These are phyloP conservation scores for Bombus turneri DNA, from an alignment of 1,140 invertebrate species.

Conservation along the genomic window DNA sequence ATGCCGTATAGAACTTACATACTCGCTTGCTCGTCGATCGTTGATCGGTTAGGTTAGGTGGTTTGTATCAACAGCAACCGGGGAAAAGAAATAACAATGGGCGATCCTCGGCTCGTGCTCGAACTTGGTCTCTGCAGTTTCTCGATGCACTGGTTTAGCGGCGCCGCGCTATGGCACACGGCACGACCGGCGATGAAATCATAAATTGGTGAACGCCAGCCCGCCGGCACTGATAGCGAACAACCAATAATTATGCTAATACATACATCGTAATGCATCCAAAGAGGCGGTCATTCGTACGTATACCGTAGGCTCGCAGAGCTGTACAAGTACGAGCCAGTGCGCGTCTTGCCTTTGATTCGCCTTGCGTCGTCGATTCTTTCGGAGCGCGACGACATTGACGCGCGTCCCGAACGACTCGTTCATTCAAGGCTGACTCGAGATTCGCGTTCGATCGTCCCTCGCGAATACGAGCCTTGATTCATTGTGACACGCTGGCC, in stretches of 20 bases:
- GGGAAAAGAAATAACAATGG: slow-evolving; percentile 59
- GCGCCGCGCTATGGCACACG: slow-evolving; percentile 56
- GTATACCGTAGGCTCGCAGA: slow-evolving; percentile 47
- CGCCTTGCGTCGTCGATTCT: slow-evolving; percentile 26
- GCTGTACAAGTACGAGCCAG: neutral
- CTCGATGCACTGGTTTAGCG: slow-evolving; percentile 48
- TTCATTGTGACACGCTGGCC: slow-evolving; percentile 26
- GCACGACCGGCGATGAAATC: slow-evolving; percentile 78
- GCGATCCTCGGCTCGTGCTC: slow-evolving; percentile 45
- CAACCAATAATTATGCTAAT: slow-evolving; percentile 81
- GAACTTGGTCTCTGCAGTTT: slow-evolving; percentile 40
- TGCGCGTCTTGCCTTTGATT: too few species aligned
- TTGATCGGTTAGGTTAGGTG: neutral
- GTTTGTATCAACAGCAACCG: neutral
- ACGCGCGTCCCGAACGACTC: neutral
- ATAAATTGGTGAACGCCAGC: slow-evolving; percentile 78
- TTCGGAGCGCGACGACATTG: slow-evolving; percentile 2
- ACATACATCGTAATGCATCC: slow-evolving; percentile 77
- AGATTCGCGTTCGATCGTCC: slow-evolving; percentile 4
- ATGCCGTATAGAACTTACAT: neutral
- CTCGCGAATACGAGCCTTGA: neutral
- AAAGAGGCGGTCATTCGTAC: slow-evolving; percentile 74
- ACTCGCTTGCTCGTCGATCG: neutral
- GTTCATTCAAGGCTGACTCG: neutral
- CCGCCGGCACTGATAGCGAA: slow-evolving; percentile 79